phyloP scores from a whole-genome alignment of 2,888 invertebrate species.

The Hyles lineata region DNA sequence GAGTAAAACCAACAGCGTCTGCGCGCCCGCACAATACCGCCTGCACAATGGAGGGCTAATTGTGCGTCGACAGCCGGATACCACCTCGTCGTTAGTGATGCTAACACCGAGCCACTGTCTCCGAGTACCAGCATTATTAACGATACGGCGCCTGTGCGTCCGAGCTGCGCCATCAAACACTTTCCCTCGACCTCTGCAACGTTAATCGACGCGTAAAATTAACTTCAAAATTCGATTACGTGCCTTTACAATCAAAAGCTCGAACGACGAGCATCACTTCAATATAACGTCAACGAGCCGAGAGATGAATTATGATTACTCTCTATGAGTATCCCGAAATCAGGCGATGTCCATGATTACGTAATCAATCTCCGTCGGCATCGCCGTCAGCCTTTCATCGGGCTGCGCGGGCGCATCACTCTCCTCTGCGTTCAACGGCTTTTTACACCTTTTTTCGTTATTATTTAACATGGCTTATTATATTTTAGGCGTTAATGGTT shows the following conservation, averaged over 20 bases:
- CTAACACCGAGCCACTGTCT: slow-evolving; percentile 45
- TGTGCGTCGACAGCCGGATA: slow-evolving; percentile 79
- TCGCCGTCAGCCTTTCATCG: slow-evolving; percentile 79
- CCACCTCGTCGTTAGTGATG: slow-evolving; percentile 59
- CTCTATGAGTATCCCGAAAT: slow-evolving; percentile 79
- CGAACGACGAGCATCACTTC: slow-evolving; percentile 56
- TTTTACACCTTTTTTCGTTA: slow-evolving; percentile 80
- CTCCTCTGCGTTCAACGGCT: slow-evolving; percentile 69
- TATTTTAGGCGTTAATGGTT: slow-evolving; percentile 78
- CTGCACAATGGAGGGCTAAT: slow-evolving; percentile 77
- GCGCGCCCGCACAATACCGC: slow-evolving; percentile 66
- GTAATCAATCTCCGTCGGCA: slow-evolving; percentile 81
- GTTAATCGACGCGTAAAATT: slow-evolving; percentile 61
- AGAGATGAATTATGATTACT: slow-evolving; percentile 80
- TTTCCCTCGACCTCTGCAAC: slow-evolving; percentile 31
- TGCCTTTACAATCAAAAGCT: slow-evolving; percentile 52
- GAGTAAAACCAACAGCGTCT: slow-evolving; percentile 72
- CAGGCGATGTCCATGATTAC: slow-evolving; percentile 78
- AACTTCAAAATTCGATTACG: slow-evolving; percentile 58
- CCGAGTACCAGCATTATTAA: slow-evolving; percentile 37
- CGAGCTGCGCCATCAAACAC: slow-evolving; percentile 21
- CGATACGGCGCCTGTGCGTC: slow-evolving; percentile 32
- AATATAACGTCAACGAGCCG: slow-evolving; percentile 74
- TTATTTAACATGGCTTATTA: slow-evolving; percentile 77
- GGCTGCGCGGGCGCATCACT: slow-evolving; percentile 69